Evolutionary conservation across 2,113 vertebrate species (phyloP), one percentile per base, ranked within the genome.

Genomic region (Syngnathoides biaculeatus): DNA sequence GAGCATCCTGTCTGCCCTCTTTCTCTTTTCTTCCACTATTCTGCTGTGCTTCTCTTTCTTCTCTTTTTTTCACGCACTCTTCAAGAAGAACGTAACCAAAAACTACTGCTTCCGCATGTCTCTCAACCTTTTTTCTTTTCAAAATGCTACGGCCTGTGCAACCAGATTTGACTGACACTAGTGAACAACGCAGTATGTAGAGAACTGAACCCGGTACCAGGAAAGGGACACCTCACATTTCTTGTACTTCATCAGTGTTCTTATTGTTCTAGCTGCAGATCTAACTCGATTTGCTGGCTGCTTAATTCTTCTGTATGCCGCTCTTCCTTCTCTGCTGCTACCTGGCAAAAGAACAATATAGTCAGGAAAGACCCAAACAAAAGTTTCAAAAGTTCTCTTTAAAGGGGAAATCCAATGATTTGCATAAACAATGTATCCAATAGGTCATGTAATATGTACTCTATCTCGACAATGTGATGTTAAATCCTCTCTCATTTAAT

Each of bases 21-120:
- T 82, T 92, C 93, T 93, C 94, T 90, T 73, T 75, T 84, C 91
- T 88, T 88, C 91, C 94, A 93, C 94, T 92, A 86, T 91, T 92
- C 89, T 90, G 92, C 65, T 90, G 91, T 92, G 93, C 93, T 93
- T 93, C 87, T 94, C 92, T 92, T 91, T 94, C 92, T 92, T 91
- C 43, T 60, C 55, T 65, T 17, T 56, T 20, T 65, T 27, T 58
- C 22, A 11, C 35, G 94, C 94, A 95, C 94, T 80, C 79, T 92
- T 89, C 84, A 90, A 89, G 83, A 82, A 72, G 72, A 82, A 77
- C 81, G 74, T 88, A 91, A 94, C 91, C 53, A 78, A 88, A 48
- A 84, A 91, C 91, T 79, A 76, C 84, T 65, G 84, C 93, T 94
- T 87, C 87, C 86, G 96, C 96, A 99, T 98, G 96, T 89, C 64